Base-by-base conservation (phyloP, 1,140 invertebrate species). In the Procambarus virginalis region DNA sequence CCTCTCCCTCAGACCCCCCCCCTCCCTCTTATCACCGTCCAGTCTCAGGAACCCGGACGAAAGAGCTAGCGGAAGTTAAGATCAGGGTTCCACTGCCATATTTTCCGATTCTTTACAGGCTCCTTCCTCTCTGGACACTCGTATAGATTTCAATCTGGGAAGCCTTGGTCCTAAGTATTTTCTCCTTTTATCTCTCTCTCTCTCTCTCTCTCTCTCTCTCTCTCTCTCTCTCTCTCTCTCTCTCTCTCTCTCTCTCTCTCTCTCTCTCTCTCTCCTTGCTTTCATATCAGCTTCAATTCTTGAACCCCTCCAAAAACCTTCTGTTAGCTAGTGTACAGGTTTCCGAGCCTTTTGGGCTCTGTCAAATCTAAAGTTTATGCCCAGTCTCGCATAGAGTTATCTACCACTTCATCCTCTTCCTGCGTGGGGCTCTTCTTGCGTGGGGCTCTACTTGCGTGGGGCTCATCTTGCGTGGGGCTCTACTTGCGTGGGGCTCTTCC, bases 131-230 rank as follows among this genome's bases (percentile, higher is more conserved):
- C 81, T 84, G 81, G 81, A 84, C 81, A 84, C 70, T 64, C 81
- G 81, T 84, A 84, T 84, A 84, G 81, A 84, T 84, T 84, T 73
- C 81, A 84, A 84, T 84, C 81, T 70, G n/a, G 51, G 81, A 48
- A 84, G 3, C 68, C 81, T 70, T n/a, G 10, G 20, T 17, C 64
- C 64, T 68, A 45, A 45, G 20, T 58, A 80, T 49, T 77, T 77
- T 77, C 20, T 20, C 9, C 20, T 20, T 75, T 20, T 20, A 9
- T 22, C 9, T 8, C 34, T 20, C 70, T 20, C 34, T n/a, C n/a
- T n/a, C n/a, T n/a, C n/a, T n/a, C n/a, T n/a, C n/a, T n/a, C n/a
- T n/a, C n/a, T n/a, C n/a, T n/a, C n/a, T n/a, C n/a, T n/a, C n/a
- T n/a, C n/a, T n/a, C n/a, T n/a, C n/a, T n/a, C n/a, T n/a, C n/a